Evolutionary conservation across 2,797 vertebrate species (phyloP), one percentile per base, ranked within the genome.

Genomic region (Arvicola amphibius): DNA sequence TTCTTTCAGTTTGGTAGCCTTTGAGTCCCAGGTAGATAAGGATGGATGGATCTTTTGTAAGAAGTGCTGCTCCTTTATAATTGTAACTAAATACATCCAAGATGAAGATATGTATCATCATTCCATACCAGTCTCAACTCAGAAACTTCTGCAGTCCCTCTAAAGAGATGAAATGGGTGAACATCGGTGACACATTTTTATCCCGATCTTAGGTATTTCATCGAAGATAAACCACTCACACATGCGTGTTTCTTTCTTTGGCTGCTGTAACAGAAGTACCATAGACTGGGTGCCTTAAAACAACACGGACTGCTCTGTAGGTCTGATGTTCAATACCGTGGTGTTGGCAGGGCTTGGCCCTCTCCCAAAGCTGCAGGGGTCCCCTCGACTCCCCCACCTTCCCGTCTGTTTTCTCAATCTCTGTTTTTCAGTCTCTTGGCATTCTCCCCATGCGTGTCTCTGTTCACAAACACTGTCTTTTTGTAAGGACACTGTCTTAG

Each of bases 51-150:
- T 96, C 91, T 89, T 97, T 84, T 61, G 94, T 93, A 98, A 97
- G 94, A 94, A 96, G 67, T 59, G 87, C 89, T 98, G 94, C 97
- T 98, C 97, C 97, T 97, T 98, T 98, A 95, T 97, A 97, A 97
- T 98, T 98, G 95, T 96, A 98, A 98, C 98, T 98, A 98, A 98
- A 97, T 96, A 93, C 76, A 92, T 95, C 93, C 81, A 93, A 97
- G 95, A 95, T 95, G 90, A 96, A 97, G 98, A 96, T 91, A 71
- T 69, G 65, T 88, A 65, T 97, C 98, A 61, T 78, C 97, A 8
- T 94, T 98, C 96, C 96, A 92, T 85, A 97, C 98, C 94, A 97
- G 83, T 95, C 77, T 90, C 98, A 96, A 97, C 97, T 98, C 84
- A 95, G 92, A 89, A 98, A 93, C 65, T 95, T 17, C 4, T 71